Conservation (phyloP, 2,113 vertebrate genomes). For the Pandion haliaetus region DNA sequence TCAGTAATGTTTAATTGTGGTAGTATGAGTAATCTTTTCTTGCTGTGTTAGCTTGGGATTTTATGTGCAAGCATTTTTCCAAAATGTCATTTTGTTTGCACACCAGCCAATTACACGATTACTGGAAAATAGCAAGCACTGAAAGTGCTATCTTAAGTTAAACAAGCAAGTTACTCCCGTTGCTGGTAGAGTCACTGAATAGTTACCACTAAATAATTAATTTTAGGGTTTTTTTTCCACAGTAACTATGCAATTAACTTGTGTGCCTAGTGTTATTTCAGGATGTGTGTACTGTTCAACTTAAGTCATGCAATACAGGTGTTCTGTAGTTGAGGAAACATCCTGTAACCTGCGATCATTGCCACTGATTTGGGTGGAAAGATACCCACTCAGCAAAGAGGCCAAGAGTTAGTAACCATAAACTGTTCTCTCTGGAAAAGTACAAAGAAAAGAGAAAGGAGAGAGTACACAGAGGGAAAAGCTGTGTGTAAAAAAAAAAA, state of each 20-base stretch:
- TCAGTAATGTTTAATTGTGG: not conserved
- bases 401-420: not conserved
- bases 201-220: conserved; percentile 6
- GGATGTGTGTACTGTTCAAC: not conserved
- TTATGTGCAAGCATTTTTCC: not conserved
- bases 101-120: not conserved
- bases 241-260: conserved; percentile 31
- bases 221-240: not conserved
- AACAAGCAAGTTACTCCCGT: not conserved
- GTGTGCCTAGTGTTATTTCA: conserved; percentile 6
- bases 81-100: not conserved
- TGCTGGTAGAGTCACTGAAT: not conserved
- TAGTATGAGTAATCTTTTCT: not conserved
- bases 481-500: not conserved
- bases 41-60: not conserved
- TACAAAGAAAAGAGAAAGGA: not conserved
- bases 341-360: conserved; percentile 12
- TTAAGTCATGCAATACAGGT: conserved; percentile 17
- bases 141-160: not conserved
- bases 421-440: not conserved
- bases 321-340: conserved; percentile 17
- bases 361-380: not conserved
- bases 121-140: not conserved
- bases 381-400: not conserved
- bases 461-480: not conserved